Percentiles rank a stretch among this genome's conserved stretches.
Conservation (phyloP, 2,113 vertebrate species). For the Pan troglodytes region NHGRI_mPanTro3-v2.1_pri NC_072402.2:116027501-116028000, state of each 20-base stretch:
- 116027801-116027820: not conserved
- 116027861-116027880: not conserved
- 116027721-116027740: not conserved
- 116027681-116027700: not conserved
- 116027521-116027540: not conserved
- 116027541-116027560: not conserved
- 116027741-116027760: not conserved
- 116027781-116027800: too few species aligned
- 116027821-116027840: too few species aligned
- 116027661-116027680: not conserved
- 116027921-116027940: not conserved
- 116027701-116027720: not conserved
- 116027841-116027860: not conserved
- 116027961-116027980: not conserved
- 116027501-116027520: not conserved
- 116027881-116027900: not conserved
- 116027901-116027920: too few species aligned
- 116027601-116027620: not conserved
- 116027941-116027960: not conserved
- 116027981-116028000: not conserved
- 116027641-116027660: not conserved
- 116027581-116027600: not conserved
- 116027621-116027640: not conserved
- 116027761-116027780: not conserved
- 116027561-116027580: not conserved